phyloP scores from a whole-genome alignment of 92 coral and sea anemone species.

The Muricea muricata region DNA sequence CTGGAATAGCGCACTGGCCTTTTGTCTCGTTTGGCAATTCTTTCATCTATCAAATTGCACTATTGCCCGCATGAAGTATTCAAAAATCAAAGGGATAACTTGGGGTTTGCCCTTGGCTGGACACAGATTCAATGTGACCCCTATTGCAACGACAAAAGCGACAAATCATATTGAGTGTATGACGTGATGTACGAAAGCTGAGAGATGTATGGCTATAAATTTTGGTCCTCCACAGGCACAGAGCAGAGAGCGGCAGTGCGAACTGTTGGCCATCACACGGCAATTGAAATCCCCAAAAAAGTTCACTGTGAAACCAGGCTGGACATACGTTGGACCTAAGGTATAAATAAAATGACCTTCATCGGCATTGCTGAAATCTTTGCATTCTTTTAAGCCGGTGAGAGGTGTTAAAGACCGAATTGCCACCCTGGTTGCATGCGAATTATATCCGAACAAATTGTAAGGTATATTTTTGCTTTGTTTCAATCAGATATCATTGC shows the following conservation, averaged over 20 bases:
- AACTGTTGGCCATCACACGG: neutral
- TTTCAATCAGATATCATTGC: no score
- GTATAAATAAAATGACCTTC: neutral
- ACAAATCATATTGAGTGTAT: neutral
- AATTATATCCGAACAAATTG: no score
- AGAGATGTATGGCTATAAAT: neutral
- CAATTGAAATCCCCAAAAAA: neutral
- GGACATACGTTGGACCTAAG: neutral
- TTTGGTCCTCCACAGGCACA: neutral
- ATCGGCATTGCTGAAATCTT: no score
- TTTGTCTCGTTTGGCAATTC: neutral
- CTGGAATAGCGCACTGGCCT: neutral
- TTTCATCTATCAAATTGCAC: neutral
- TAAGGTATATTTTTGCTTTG: no score
- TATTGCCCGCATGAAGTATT: neutral
- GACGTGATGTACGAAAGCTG: neutral
- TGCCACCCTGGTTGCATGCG: no score
- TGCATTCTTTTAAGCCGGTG: neutral
- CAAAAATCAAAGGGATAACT: neutral
- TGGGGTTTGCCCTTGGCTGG: slow-evolving; percentile 18
- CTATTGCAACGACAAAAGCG: neutral
- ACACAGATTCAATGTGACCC: neutral
- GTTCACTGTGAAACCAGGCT: neutral
- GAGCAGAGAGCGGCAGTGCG: neutral
- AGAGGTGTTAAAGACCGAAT: no score